A percentile compares a stretch with the other conserved stretches of the same genome.
Evolutionary conservation across 2,888 invertebrate species (phyloP).

Genomic region (Tolmerus cingulatus): DNA sequence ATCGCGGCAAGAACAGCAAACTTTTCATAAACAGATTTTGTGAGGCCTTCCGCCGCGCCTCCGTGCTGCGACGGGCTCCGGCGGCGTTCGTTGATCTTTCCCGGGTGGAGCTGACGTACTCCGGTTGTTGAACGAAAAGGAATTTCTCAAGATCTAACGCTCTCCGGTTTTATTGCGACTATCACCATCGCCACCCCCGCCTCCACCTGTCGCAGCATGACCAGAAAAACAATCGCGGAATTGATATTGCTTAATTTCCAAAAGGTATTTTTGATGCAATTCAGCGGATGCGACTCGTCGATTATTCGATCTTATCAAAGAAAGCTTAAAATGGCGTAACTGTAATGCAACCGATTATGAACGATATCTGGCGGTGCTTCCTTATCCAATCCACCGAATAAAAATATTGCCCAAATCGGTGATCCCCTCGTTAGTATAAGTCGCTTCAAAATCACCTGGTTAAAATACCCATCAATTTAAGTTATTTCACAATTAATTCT

Average conservation of each 20-base stretch:
- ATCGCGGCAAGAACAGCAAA: constrained; percentile 19
- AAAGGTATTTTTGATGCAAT: background rate
- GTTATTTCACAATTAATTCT: background rate
- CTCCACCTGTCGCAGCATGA: background rate
- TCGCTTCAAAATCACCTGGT: background rate
- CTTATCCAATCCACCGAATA: background rate
- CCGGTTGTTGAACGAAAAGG: background rate
- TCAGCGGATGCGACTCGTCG: background rate
- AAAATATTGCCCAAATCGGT: background rate
- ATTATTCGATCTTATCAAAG: background rate
- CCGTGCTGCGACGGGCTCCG: background rate
- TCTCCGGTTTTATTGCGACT: background rate
- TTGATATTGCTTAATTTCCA: background rate
- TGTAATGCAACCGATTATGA: background rate
- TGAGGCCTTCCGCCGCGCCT: background rate
- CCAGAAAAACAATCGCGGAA: background rate
- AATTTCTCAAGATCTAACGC: background rate
- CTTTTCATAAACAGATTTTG: constrained; percentile 30
- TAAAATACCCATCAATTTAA: background rate
- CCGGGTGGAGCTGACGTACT: background rate
- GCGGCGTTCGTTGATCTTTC: background rate
- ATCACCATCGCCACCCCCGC: background rate
- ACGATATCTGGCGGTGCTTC: background rate
- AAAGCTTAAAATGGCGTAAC: background rate
- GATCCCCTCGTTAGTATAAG: background rate